Evolutionary conservation across 2,797 vertebrate genomes (phyloP), one percentile per base, ranked within the genome.

Genomic region (Sebastes taczanowskii): DNA sequence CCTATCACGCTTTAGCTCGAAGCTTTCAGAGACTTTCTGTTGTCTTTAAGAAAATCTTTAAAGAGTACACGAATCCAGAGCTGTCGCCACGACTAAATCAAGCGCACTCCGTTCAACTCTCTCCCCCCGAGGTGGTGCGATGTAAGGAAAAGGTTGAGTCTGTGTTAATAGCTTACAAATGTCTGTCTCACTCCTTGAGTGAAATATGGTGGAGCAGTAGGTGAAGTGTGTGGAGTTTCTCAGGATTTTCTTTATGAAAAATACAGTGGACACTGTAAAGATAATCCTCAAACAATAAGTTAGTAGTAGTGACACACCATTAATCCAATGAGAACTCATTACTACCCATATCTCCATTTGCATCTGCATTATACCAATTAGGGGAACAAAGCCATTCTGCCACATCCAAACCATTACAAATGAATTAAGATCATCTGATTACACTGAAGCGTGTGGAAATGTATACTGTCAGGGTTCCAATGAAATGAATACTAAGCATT

Each of bases 401-500:
- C 80, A 91, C 75, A 86, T 90, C 75, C 77, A 87, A 86, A 88
- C 85, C 78, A 75, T 78, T 89, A 90, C 86, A 69, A 95, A 92
- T 89, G 80, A 92, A 95, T 95, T 93, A 92, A 91, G 85, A 89
- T 92, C 82, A 93, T 93, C 85, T 83, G 92, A 95, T 94, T 94
- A 90, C 63, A 91, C 63, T 84, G 81, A 88, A 76, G 82, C 56
- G n/a, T 80, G 79, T 77, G 62, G 49, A 86, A 90, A 90, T 73
- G 61, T 90, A 79, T 78, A 75, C 42, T 68, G 63, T 86, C 77
- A 83, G 85, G 56, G 34, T 78, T 79, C 80, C 73, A 75, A 20
- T 77, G 53, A 78, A 66, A 74, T 38, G 32, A 86, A 69, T 60
- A 49, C 25, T 30, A 56, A 61, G 46, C 61, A 64, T 77, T 75